Conservation (phyloP, 1,140 invertebrate genomes). For the Zelostemma sp. region DNA sequence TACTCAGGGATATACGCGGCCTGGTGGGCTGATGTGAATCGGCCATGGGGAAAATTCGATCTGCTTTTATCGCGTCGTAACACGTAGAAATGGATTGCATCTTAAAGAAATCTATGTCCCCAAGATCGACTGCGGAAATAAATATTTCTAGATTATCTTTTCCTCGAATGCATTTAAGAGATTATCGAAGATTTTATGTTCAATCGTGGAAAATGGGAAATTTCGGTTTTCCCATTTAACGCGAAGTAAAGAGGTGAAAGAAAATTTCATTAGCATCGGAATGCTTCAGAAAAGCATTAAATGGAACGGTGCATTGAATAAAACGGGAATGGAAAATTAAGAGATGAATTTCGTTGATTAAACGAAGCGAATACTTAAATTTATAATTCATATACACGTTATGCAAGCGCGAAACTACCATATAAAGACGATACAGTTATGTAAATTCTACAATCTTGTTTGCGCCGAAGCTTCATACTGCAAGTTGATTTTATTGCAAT, state of each 20-base stretch:
- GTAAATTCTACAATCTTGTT: slow-evolving; percentile 1
- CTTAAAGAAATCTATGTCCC: slow-evolving; percentile 29
- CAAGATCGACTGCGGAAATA: slow-evolving; percentile 11
- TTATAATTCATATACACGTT: too few relatives aligned
- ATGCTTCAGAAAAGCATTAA: too few relatives aligned
- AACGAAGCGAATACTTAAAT: too few relatives aligned
- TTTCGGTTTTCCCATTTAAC: too few relatives aligned
- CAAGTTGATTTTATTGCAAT: too few relatives aligned
- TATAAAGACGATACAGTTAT: neutral
- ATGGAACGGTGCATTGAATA: too few relatives aligned
- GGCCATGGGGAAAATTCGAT: slow-evolving; percentile 22
- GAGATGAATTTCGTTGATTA: too few relatives aligned
- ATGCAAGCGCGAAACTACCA: too few relatives aligned
- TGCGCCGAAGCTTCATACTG: neutral
- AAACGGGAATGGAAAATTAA: too few relatives aligned
- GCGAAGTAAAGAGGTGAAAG: too few relatives aligned
- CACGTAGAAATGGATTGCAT: slow-evolving; percentile 15
- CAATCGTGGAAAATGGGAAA: too few relatives aligned
- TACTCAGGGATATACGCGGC: slow-evolving; percentile 3
- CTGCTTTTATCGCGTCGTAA: slow-evolving; percentile 31
- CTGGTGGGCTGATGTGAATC: slow-evolving; percentile 24
- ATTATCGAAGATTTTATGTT: neutral
- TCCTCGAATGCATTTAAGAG: neutral
- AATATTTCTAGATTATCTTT: slow-evolving; percentile 17
- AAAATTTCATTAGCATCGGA: too few relatives aligned